phyloP scores from a whole-genome alignment of 1,140 invertebrate species.

The Drosophila pseudoananassae region DNA sequence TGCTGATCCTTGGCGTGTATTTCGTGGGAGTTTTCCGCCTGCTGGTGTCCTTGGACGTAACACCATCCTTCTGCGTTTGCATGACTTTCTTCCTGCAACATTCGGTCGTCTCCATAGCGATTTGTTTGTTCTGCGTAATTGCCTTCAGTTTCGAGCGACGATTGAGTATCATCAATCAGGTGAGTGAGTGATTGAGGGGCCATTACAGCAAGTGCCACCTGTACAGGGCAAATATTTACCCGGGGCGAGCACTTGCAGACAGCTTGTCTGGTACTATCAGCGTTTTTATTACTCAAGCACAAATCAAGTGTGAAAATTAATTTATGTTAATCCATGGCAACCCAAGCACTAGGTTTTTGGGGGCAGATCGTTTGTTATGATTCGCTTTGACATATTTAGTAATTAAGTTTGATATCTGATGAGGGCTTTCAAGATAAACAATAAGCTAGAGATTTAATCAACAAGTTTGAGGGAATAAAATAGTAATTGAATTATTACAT shows the following conservation, averaged over 20 bases:
- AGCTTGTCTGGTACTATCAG: conserved; percentile 2
- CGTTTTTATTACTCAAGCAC: conserved; percentile 8
- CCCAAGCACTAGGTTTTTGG: background rate
- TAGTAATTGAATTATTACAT: conserved; percentile 1
- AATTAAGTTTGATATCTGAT: conserved; percentile 22
- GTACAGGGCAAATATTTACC: conserved; percentile 35
- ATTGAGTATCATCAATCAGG: conserved; percentile 75
- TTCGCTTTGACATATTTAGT: conserved; percentile 32
- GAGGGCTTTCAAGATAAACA: background rate
- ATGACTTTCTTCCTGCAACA: conserved; percentile 77
- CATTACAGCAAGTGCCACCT: background rate
- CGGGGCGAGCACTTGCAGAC: conserved; percentile 6
- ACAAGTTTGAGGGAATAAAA: background rate
- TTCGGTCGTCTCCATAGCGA: conserved; percentile 71
- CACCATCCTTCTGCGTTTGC: conserved; percentile 71
- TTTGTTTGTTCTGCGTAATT: conserved; percentile 75
- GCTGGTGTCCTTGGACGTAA: conserved; percentile 64
- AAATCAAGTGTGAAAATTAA: conserved; percentile 52
- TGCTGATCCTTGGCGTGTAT: conserved; percentile 66
- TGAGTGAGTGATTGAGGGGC: conserved; percentile 28
- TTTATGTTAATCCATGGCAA: conserved; percentile 45
- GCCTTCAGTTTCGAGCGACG: conserved; percentile 73
- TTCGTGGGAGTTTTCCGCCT: conserved; percentile 71
- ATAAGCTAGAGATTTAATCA: background rate
- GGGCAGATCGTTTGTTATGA: conserved; percentile 1